Evolutionary conservation across 1,140 invertebrate genomes (phyloP).

Genomic region (Scaptomyza graminum): DNA sequence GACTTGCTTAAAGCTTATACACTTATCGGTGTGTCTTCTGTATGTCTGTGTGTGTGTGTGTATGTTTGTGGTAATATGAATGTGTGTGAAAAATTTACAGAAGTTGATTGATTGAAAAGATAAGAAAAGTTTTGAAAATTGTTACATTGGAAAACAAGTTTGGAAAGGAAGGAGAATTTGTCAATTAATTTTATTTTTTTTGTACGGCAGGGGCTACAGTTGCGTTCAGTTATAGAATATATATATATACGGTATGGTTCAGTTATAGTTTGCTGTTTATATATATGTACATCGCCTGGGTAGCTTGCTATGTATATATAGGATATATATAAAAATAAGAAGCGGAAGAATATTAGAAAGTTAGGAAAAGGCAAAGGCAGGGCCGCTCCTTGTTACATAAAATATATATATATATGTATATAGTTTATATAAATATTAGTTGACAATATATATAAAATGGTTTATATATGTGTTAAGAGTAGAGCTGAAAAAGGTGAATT

Average conservation of each 20-base stretch:
- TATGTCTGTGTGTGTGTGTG: constrained; percentile 22
- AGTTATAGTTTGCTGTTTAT: constrained; percentile 65
- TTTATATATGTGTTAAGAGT: constrained; percentile 18
- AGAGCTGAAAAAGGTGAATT: constrained; percentile 12
- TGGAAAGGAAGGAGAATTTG: constrained; percentile 25
- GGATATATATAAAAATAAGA: constrained; percentile 38
- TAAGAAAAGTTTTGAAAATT: constrained; percentile 10
- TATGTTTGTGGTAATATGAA: constrained; percentile 22
- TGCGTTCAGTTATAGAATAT: constrained; percentile 61
- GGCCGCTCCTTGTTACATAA: constrained; percentile 37
- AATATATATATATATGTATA: constrained; percentile 44
- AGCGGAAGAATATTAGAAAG: constrained; percentile 42
- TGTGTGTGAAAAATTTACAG: constrained; percentile 16
- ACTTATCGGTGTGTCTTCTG: constrained; percentile 22
- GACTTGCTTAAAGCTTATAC: constrained; percentile 75
- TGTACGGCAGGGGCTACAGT: constrained; percentile 73
- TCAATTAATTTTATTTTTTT: constrained; percentile 1
- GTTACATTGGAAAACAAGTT: constrained; percentile 12
- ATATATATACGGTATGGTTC: constrained; percentile 59
- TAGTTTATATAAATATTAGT: constrained; percentile 30
- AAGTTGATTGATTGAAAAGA: not conserved
- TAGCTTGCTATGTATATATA: constrained; percentile 72
- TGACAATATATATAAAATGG: constrained; percentile 34
- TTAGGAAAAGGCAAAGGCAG: constrained; percentile 19
- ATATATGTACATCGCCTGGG: constrained; percentile 79